Evolutionary conservation across 2,888 invertebrate species (phyloP).

Genomic region (Aphidius colemani): DNA sequence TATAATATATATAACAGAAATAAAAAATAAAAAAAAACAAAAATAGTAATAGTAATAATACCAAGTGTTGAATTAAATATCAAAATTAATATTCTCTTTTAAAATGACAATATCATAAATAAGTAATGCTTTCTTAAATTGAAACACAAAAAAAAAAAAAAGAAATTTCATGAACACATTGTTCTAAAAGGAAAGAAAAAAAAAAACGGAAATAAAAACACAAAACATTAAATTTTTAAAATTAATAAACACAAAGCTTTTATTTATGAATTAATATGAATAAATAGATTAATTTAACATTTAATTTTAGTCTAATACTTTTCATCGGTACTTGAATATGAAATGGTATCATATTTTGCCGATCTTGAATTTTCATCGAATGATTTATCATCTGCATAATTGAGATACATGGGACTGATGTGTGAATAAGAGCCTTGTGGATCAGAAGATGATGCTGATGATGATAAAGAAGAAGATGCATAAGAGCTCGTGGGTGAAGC

Average conservation of each 20-base stretch:
- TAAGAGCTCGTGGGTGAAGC: background rate
- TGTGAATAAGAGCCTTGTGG: slow-evolving; percentile 47
- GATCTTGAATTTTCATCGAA: slow-evolving; percentile 24
- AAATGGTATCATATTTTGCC: slow-evolving; percentile 55
- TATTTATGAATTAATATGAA: too few species aligned
- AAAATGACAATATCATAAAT: background rate
- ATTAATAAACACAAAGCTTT: background rate
- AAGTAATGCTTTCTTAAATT: background rate
- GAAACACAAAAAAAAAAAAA: background rate
- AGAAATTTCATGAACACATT: background rate
- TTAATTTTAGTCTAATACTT: slow-evolving; percentile 41
- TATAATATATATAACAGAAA: too few species aligned
- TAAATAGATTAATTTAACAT: slow-evolving; percentile 8
- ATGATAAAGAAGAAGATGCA: slow-evolving; percentile 23
- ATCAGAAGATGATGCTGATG: slow-evolving; percentile 41
- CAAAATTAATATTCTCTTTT: background rate
- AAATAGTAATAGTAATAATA: too few species aligned
- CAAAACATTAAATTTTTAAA: background rate
- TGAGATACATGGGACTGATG: slow-evolving; percentile 45
- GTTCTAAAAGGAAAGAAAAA: too few species aligned
- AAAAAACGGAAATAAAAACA: too few species aligned
- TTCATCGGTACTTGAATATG: slow-evolving; percentile 51
- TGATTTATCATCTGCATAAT: slow-evolving; percentile 34
- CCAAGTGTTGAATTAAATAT: background rate
- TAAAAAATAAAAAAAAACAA: too few species aligned